Evolutionary conservation across 1,140 invertebrate genomes (phyloP).

Genomic region (Drosophila yakuba): DNA sequence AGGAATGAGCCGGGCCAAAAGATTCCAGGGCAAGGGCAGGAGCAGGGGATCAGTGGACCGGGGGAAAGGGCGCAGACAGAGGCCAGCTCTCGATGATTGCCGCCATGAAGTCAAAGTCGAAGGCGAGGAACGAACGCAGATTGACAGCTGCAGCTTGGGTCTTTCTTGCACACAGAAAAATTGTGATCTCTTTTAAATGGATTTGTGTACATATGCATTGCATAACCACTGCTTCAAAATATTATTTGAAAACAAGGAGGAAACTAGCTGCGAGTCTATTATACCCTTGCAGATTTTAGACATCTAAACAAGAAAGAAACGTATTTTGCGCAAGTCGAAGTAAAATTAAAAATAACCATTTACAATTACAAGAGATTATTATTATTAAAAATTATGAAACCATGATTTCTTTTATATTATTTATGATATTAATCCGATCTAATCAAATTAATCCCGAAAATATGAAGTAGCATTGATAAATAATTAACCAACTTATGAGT

Average conservation of each 20-base stretch:
- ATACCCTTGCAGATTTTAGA: too few relatives aligned
- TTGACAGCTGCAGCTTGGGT: constrained; percentile 61
- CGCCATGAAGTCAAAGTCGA: constrained; percentile 31
- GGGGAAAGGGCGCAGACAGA: constrained; percentile 27
- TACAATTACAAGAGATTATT: too few relatives aligned
- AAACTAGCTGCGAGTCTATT: too few relatives aligned
- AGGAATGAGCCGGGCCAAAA: constrained; percentile 64
- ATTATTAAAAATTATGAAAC: too few relatives aligned
- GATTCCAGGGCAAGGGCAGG: constrained; percentile 19
- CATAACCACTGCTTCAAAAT: too few relatives aligned
- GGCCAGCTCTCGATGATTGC: constrained; percentile 61
- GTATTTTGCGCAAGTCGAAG: too few relatives aligned
- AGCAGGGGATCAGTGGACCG: background rate
- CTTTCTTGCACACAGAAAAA: constrained; percentile 6
- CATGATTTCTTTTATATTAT: background rate
- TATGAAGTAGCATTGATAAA: background rate
- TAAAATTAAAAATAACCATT: background rate
- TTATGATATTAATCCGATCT: too few relatives aligned
- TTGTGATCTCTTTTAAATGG: background rate
- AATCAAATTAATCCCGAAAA: background rate
- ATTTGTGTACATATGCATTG: background rate
- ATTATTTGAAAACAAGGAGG: too few relatives aligned
- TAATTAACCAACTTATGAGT: background rate
- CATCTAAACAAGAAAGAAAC: too few relatives aligned
- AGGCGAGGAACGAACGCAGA: constrained; percentile 66